A percentile compares a stretch with the other conserved stretches of the same genome.
Conservation (phyloP, 2,113 vertebrate genomes). For the Enhydra lutris region DNA sequence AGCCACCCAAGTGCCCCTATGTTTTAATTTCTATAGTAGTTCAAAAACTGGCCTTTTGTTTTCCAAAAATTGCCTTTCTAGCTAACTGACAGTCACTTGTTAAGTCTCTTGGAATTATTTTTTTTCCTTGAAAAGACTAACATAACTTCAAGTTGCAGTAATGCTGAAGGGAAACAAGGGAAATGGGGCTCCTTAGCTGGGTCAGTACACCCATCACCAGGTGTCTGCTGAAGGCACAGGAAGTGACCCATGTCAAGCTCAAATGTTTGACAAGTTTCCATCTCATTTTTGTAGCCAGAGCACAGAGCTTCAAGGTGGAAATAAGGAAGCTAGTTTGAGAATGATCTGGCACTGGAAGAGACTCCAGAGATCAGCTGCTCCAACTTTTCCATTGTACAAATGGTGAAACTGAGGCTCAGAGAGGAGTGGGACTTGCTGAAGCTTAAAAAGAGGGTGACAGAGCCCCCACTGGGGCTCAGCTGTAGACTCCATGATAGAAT, state of each 20-base stretch:
- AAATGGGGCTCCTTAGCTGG: neutral
- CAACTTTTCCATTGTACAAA: neutral
- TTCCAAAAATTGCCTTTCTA: slow-evolving; percentile 13
- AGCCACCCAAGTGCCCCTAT: neutral
- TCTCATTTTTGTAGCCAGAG: neutral
- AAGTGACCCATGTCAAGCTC: neutral
- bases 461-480: neutral
- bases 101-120: neutral
- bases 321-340: neutral
- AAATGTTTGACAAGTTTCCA: neutral
- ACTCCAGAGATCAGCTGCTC: neutral
- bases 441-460: neutral
- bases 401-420: neutral
- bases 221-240: neutral
- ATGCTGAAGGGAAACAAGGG: neutral
- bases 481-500: neutral
- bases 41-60: neutral
- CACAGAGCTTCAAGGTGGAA: neutral
- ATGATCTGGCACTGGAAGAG: neutral
- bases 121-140: slow-evolving; percentile 29
- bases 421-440: neutral
- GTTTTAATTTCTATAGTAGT: neutral
- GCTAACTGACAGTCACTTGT: neutral
- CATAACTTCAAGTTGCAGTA: neutral
- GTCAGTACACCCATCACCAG: neutral